Base-by-base conservation (phyloP, 2,797 vertebrate species). In the Spea hammondii region DNA sequence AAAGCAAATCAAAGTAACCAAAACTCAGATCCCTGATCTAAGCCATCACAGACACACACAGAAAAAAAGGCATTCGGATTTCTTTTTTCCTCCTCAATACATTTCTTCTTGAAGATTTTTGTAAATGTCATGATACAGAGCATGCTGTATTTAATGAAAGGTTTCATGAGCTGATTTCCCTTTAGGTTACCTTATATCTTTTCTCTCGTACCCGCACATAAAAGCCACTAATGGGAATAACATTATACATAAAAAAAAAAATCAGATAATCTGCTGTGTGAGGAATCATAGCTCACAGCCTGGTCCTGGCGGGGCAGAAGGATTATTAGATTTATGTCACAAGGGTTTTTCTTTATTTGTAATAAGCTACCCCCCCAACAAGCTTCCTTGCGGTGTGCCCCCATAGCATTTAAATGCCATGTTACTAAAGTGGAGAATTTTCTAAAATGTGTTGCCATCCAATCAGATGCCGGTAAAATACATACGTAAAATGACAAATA, bases 271-370 rank as follows among this genome's bases (percentile, higher is more conserved):
- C 90, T 90, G 85, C 84, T 86, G 89, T 86, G 89, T 86, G 86
- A 87, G 84, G 88, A 87, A 91, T 88, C 88, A 85, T 85, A 90
- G 86, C 86, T 82, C 84, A 91, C 90, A 89, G 84, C 87, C 87
- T 87, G 87, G 87, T 89, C 88, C 89, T 91, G 90, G 86, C 88
- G 90, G 91, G 86, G 86, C 86, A 90, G 89, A 85, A 89, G 88
- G 92, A 89, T 91, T 92, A 92, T 93, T 92, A 92, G 88, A 92
- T 91, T 89, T 91, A 88, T 92, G 88, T 92, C 90, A 89, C 89
- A 88, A 89, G 81, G 83, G 83, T 86, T 89, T 92, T 72, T 79
- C 4, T 80, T 71, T 65, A 70, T 80, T 91, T 91, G 91, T 92
- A 91, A 91, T 90, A 92, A 90, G 88, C 88, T 89, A 92, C 91